phyloP scores from a whole-genome alignment of 2,888 invertebrate species.

The Geotrupes spiniger region DNA sequence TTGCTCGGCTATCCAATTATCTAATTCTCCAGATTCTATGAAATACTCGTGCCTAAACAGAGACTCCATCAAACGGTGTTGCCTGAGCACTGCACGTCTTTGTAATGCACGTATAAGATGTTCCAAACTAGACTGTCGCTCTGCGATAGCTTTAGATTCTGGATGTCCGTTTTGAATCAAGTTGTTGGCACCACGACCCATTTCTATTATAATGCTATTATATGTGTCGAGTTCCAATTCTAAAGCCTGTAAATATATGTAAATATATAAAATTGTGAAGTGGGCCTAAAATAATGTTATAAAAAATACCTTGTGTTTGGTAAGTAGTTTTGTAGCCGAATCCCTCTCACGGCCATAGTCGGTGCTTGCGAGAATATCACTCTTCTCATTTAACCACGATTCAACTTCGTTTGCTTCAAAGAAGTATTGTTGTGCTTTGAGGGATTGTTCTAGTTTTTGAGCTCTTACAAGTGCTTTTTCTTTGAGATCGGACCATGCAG shows the following conservation, averaged over 20 bases:
- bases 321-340: slow-evolving; percentile 86
- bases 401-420: slow-evolving; percentile 91
- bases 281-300: neutral
- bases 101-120: slow-evolving; percentile 79
- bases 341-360: slow-evolving; percentile 89
- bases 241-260: slow-evolving; percentile 75
- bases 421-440: slow-evolving; percentile 88
- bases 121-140: slow-evolving; percentile 71
- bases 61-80: slow-evolving; percentile 86
- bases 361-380: slow-evolving; percentile 74
- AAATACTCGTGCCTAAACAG: slow-evolving; percentile 87
- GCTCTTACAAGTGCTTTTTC: slow-evolving; percentile 69
- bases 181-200: slow-evolving; percentile 80
- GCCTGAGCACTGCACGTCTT: slow-evolving; percentile 73
- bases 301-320: slow-evolving; percentile 80
- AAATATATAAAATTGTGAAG: slow-evolving; percentile 17
- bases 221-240: slow-evolving; percentile 90
- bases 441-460: slow-evolving; percentile 76
- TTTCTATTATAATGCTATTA: slow-evolving; percentile 86
- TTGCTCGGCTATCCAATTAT: slow-evolving; percentile 90
- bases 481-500: slow-evolving; percentile 73
- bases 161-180: slow-evolving; percentile 82
- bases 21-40: slow-evolving; percentile 84
- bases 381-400: slow-evolving; percentile 87
- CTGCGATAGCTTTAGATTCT: slow-evolving; percentile 76